Evolutionary conservation across 2,113 vertebrate genomes (phyloP), one percentile per base, ranked within the genome.

Genomic region (Syngnathus typhle): DNA sequence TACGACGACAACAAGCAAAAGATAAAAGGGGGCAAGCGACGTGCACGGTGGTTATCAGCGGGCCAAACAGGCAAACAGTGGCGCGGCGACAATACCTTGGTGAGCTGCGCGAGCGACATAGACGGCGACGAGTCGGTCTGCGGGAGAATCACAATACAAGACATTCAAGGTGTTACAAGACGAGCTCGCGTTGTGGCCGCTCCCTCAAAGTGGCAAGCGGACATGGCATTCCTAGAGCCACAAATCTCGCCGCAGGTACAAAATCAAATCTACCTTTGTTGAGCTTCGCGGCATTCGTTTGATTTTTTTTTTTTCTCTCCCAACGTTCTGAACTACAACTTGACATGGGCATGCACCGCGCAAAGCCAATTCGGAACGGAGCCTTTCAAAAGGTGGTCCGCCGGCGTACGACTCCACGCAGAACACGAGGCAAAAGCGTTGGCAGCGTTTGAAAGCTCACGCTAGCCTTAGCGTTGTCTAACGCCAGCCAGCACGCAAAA

Each of bases 121-220:
- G 94, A 96, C 68, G 96, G 92, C 90, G 95, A 94, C 91, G 95
- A 95, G 91, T 98, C 97, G 90, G 95, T 98, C 98, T 93, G 94
- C 68, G 82, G 88, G 79, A 85, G 76, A 96, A 95, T 95, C 94
- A 95, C 78, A 90, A 80, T 82, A 98, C 69, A 96, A 58, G 82
- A 91, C 73, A 88, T 94, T 92, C 85, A 77, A 92, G 88, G 89
- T 88, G 91, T 95, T 90, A 58, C 55, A 92, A 93, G 89, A 83
- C 61, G 60, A 54, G 68, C 65, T 73, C 64, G 9, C 19, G 6
- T 67, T 52, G 76, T 82, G 79, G 74, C 74, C 69, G 78, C 43
- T 73, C 60, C 61, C 56, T 64, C 9, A 62, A 41, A 41, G 41
- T 36, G 11, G 21, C 60, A 44, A 43, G 27, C 27, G 27, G 41